These are phyloP conservation scores for Calonectris borealis DNA, from an alignment of 2,113 vertebrate genomes.

Conservation along the genomic window DNA sequence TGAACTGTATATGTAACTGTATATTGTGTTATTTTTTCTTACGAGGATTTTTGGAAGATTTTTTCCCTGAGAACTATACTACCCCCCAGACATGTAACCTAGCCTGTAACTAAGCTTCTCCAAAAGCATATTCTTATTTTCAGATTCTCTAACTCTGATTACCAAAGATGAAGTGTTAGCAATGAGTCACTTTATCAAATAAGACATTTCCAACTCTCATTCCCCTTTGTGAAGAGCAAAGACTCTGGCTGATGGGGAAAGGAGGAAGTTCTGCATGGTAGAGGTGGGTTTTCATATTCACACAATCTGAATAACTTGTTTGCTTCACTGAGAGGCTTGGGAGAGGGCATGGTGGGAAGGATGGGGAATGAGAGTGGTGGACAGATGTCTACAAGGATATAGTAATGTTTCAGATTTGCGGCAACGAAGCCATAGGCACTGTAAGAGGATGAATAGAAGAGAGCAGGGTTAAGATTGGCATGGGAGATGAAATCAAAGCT, in stretches of 20 bases:
- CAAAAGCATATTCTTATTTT: not conserved
- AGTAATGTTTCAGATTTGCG: not conserved
- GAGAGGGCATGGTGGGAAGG: not conserved
- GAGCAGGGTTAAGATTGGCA: not conserved
- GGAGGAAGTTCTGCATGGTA: not conserved
- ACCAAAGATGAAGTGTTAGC: not conserved
- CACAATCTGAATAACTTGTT: not conserved
- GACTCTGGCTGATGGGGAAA: not conserved
- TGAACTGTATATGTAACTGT: conserved; percentile 38
- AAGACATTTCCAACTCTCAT: not conserved
- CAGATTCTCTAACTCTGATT: not conserved
- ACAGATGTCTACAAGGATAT: not conserved
- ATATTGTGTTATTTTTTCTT: not conserved
- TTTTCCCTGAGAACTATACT: not conserved
- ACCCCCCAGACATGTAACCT: not conserved
- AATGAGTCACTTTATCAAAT: not conserved
- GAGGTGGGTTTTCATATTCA: not conserved
- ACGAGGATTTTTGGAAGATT: not conserved
- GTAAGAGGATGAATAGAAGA: not conserved
- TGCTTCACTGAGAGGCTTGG: not conserved
- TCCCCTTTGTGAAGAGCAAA: not conserved
- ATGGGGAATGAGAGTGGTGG: not conserved
- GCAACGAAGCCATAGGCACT: not conserved
- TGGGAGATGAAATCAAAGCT: not conserved
- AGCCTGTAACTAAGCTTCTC: not conserved